Conservation (phyloP, 2,888 invertebrate species). For the Crossocerus cetratus region DNA sequence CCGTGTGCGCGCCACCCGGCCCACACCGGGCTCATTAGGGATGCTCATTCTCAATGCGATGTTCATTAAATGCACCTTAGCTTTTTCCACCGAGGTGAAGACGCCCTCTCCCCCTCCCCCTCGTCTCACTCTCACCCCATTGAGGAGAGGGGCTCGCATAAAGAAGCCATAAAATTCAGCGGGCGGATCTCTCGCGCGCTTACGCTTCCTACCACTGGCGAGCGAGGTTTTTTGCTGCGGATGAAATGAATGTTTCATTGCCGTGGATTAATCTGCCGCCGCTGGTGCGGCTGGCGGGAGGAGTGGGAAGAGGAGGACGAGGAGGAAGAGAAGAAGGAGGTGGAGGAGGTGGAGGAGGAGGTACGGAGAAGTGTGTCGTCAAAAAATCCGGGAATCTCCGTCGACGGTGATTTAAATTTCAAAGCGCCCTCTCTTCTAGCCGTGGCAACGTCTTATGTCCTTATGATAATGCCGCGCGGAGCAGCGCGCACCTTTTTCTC, state of each 20-base stretch:
- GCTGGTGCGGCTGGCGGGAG: neutral
- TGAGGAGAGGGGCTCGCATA: too few species aligned
- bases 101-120: too few species aligned
- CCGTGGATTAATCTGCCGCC: neutral
- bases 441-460: neutral
- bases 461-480: neutral
- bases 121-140: too few species aligned
- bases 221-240: neutral
- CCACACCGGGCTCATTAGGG: neutral
- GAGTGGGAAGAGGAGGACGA: too few species aligned
- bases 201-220: too few species aligned
- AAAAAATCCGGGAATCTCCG: neutral
- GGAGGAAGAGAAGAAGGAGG: too few species aligned
- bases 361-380: neutral
- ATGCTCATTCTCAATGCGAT: neutral
- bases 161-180: too few species aligned
- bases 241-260: slow-evolving; percentile 6
- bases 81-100: neutral
- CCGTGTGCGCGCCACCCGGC: neutral
- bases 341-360: too few species aligned
- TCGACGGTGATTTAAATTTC: slow-evolving; percentile 33
- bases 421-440: slow-evolving; percentile 15
- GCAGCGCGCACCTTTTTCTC: slow-evolving; percentile 4
- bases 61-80: neutral
- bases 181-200: too few species aligned